Evolutionary conservation across 1,140 invertebrate genomes (phyloP).

Genomic region (Stenopsyche tienmushanensis): DNA sequence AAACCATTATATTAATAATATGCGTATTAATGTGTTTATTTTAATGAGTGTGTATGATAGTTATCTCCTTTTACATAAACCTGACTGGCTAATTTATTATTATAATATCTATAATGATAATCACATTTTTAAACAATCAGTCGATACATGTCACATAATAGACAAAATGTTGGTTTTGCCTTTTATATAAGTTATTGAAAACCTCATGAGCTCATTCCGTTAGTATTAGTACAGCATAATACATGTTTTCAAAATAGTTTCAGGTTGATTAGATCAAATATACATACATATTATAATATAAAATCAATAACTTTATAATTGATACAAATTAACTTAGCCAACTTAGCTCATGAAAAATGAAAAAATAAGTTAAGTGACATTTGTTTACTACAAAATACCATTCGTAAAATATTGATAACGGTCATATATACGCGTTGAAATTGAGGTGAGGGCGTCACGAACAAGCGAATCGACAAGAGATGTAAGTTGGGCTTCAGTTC

Average conservation of each 20-base stretch:
- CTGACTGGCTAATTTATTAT: background rate
- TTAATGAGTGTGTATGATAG: background rate
- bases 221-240: too few species aligned
- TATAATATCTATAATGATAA: background rate
- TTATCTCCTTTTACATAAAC: background rate
- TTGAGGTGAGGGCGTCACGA: constrained; percentile 89
- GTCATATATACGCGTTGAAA: constrained; percentile 98
- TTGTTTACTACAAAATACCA: constrained; percentile 80
- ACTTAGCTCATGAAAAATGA: too few species aligned
- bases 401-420: constrained; percentile 99
- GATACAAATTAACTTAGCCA: too few species aligned
- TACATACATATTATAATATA: too few species aligned
- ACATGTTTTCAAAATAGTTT: too few species aligned
- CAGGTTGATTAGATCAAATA: too few species aligned
- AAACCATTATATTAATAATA: too few species aligned
- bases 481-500: constrained; percentile 95
- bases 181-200: too few species aligned
- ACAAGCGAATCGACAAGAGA: constrained; percentile 91
- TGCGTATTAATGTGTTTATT: too few species aligned
- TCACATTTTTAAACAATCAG: background rate
- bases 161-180: background rate
- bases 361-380: too few species aligned
- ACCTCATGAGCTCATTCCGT: too few species aligned
- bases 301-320: too few species aligned
- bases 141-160: background rate